Percentiles rank a stretch among this genome's conserved stretches.
Conservation (phyloP, 2,113 vertebrate genomes). For the Stomatorhinus ivindoensis region DNA sequence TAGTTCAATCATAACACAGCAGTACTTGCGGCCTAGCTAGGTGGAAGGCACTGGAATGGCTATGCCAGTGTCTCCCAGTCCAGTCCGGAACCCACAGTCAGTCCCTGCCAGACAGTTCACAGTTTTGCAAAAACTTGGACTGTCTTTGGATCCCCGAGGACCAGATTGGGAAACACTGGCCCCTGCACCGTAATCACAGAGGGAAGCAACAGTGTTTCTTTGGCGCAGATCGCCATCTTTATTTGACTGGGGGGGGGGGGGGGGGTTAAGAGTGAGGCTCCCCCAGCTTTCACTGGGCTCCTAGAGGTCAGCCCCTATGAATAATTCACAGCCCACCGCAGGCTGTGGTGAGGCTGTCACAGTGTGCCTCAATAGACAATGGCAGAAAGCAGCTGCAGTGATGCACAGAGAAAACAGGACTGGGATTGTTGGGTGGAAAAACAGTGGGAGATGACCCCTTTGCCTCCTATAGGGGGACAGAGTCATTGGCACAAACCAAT, state of each 20-base stretch:
- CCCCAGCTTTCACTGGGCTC: background rate
- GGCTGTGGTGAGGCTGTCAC: slow-evolving; percentile 1
- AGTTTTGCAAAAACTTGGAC: background rate
- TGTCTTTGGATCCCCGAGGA: background rate
- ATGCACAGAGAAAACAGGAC: slow-evolving; percentile 21
- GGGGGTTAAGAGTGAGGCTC: background rate
- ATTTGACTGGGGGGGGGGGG: background rate
- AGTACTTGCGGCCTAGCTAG: background rate
- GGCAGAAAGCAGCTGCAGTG: slow-evolving; percentile 10
- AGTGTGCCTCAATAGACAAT: slow-evolving; percentile 28
- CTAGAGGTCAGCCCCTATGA: slow-evolving; percentile 16
- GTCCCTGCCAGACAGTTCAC: background rate
- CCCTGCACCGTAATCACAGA: background rate
- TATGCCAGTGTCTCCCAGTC: background rate
- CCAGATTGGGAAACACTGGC: background rate
- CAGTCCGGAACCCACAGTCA: background rate
- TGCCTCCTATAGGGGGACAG: background rate
- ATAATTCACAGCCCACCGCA: slow-evolving; percentile 31
- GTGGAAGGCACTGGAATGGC: background rate
- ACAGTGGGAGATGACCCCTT: slow-evolving; percentile 6
- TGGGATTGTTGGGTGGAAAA: slow-evolving; percentile 21
- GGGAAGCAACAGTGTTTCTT: background rate
- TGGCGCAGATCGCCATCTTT: background rate
- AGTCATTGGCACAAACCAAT: background rate
- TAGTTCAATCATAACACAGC: background rate